Percentiles rank a stretch among this genome's conserved stretches.
Evolutionary conservation across 2,888 invertebrate genomes (phyloP).

Genomic region (Myathropa florea): DNA sequence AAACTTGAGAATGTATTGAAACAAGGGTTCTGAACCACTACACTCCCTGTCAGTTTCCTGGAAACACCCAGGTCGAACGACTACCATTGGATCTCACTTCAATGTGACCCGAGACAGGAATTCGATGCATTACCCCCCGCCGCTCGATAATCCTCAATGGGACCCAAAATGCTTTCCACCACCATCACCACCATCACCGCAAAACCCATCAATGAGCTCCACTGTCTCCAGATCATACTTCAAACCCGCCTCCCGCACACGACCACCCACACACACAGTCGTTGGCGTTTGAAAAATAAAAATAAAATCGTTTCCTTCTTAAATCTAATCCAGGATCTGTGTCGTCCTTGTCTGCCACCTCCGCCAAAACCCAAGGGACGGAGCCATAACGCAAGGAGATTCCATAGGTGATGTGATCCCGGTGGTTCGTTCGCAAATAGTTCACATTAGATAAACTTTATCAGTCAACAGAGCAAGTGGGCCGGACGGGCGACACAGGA

Average conservation of each 20-base stretch:
- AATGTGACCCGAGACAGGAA: not conserved
- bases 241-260: not conserved
- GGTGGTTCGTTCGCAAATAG: slow-evolving; percentile 34
- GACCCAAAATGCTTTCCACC: not conserved
- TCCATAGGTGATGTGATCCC: slow-evolving; percentile 33
- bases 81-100: not conserved
- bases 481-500: not conserved
- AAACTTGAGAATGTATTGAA: not conserved
- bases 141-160: not conserved
- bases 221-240: not conserved
- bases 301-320: not conserved
- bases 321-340: slow-evolving; percentile 40
- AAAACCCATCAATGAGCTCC: not conserved
- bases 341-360: not conserved
- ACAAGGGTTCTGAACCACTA: not conserved
- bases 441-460: slow-evolving; percentile 36
- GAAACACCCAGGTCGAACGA: not conserved
- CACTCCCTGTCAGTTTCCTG: not conserved
- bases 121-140: not conserved
- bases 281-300: not conserved
- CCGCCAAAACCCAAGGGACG: not conserved
- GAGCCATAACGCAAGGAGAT: slow-evolving; percentile 16
- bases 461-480: not conserved
- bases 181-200: not conserved
- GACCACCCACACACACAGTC: not conserved